Conservation (phyloP, 2,888 invertebrate genomes). For the Antitype chi region DNA sequence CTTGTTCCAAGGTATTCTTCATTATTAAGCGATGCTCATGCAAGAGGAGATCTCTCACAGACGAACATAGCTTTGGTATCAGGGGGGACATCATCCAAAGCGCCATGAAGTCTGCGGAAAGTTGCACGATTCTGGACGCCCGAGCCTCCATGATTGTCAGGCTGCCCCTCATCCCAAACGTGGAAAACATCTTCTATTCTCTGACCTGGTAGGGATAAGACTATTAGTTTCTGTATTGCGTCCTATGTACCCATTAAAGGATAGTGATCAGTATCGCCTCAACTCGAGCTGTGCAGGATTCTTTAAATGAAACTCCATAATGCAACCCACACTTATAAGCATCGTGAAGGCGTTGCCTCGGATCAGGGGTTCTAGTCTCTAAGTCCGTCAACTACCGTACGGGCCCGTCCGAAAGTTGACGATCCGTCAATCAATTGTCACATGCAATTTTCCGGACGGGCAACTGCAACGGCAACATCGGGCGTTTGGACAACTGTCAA, state of each 20-base stretch:
- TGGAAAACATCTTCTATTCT: conserved; percentile 10
- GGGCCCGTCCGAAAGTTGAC: too few relatives aligned
- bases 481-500: too few relatives aligned
- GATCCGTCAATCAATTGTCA: too few relatives aligned
- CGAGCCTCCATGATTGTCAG: background rate
- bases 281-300: background rate
- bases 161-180: background rate
- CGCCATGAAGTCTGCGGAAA: background rate
- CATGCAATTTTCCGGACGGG: too few relatives aligned
- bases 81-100: background rate
- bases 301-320: background rate
- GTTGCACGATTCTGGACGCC: background rate
- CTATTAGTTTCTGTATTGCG: background rate
- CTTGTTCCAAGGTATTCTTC: background rate
- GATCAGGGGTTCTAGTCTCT: background rate
- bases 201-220: background rate
- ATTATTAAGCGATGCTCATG: background rate
- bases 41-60: conserved; percentile 15
- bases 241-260: background rate
- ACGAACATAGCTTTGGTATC: conserved; percentile 2
- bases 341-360: background rate
- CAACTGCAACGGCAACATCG: too few relatives aligned
- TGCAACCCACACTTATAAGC: background rate
- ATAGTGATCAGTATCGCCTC: background rate
- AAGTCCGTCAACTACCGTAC: too few relatives aligned